phyloP scores from a whole-genome alignment of 2,797 vertebrate species.

The Leptatherina wallacei region DNA sequence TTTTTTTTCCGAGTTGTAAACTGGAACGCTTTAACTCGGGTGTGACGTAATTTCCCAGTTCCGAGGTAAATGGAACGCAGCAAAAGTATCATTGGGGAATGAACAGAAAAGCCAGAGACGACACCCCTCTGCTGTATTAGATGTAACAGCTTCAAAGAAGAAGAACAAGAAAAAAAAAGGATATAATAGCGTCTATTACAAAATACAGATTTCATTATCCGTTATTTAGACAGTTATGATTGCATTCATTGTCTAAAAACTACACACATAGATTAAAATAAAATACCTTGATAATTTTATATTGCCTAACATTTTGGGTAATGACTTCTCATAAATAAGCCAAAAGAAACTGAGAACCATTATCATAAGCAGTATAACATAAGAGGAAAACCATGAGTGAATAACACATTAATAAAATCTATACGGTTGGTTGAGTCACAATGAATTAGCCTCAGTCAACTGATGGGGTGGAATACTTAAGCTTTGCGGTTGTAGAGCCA shows the following conservation, averaged over 20 bases:
- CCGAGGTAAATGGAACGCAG: too few species aligned
- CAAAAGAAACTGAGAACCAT: background rate
- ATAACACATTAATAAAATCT: conserved; percentile 21
- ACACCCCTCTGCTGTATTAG: background rate
- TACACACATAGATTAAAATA: background rate
- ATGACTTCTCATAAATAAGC: background rate
- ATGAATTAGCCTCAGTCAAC: conserved; percentile 22
- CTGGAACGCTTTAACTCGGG: too few species aligned
- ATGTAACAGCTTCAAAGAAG: background rate
- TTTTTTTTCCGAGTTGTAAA: too few species aligned
- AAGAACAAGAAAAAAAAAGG: background rate
- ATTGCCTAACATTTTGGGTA: background rate
- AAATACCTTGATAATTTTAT: too few species aligned
- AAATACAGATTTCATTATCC: too few species aligned
- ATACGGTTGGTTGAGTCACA: conserved; percentile 8
- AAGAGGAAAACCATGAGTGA: conserved; percentile 5
- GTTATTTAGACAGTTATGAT: too few species aligned
- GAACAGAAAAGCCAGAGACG: background rate
- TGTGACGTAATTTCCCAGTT: too few species aligned
- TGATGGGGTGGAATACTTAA: background rate
- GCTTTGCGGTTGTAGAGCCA: conserved; percentile 39
- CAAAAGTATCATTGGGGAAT: too few species aligned
- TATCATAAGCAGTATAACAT: background rate
- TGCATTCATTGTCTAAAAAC: too few species aligned
- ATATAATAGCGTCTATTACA: too few species aligned